A percentile compares a stretch with the other conserved stretches of the same genome.
Conservation (phyloP, 2,888 invertebrate species). For the Drosophila koepferae region DNA sequence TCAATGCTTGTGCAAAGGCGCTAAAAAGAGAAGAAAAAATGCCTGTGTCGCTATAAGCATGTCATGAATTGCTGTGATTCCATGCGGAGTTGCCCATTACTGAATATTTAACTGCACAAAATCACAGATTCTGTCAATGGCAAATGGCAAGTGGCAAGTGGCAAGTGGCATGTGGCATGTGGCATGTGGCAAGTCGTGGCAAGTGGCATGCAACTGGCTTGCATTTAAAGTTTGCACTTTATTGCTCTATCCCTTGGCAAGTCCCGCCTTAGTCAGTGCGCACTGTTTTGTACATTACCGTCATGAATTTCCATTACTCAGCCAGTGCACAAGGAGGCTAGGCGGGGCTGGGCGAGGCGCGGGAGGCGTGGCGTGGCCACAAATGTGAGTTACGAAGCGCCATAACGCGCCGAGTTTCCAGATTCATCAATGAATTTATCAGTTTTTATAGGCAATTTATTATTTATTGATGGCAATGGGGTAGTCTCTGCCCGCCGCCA, state of each 20-base stretch:
- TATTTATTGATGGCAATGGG: conserved; percentile 71
- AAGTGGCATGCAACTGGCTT: conserved; percentile 44
- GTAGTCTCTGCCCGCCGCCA: conserved; percentile 5
- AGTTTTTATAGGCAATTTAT: conserved; percentile 79
- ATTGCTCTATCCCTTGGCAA: neutral
- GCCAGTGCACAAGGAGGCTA: conserved; percentile 17
- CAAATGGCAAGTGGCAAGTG: conserved; percentile 22
- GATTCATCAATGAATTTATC: conserved; percentile 79
- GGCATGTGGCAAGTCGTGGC: conserved; percentile 23
- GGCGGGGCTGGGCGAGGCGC: neutral
- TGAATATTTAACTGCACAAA: conserved; percentile 46
- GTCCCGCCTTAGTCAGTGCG: neutral
- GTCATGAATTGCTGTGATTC: conserved; percentile 41
- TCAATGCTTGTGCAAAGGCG: conserved; percentile 37
- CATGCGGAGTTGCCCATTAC: conserved; percentile 20
- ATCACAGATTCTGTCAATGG: conserved; percentile 53
- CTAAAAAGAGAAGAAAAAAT: conserved; percentile 1
- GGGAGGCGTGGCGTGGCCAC: conserved; percentile 11
- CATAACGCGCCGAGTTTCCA: conserved; percentile 38
- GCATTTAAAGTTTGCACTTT: conserved; percentile 39
- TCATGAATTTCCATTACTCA: conserved; percentile 76
- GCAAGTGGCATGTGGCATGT: conserved; percentile 15
- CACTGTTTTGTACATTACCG: conserved; percentile 26
- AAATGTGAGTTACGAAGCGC: conserved; percentile 45
- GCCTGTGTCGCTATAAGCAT: conserved; percentile 28